phyloP scores from a whole-genome alignment of 2,113 vertebrate species.

The Caranx ignobilis region DNA sequence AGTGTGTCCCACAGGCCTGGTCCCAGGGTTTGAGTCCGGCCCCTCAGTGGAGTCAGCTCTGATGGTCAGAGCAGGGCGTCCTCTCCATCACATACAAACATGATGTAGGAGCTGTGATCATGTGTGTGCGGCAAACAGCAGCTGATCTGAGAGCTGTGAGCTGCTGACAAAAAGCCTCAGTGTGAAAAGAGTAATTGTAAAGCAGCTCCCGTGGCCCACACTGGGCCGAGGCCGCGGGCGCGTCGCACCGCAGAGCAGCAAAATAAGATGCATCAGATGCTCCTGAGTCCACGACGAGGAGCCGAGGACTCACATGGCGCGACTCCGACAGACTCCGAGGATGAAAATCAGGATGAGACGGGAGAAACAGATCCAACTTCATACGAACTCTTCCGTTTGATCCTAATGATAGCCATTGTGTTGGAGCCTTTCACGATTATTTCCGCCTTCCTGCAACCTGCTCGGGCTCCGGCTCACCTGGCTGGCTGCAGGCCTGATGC shows the following conservation, averaged over 20 bases:
- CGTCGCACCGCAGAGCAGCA: neutral
- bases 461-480: conserved; percentile 1
- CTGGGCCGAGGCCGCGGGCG: neutral
- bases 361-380: conserved; percentile 37
- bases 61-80: no score
- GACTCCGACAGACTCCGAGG: conserved; percentile 24
- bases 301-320: conserved; percentile 25
- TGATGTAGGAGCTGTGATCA: no score
- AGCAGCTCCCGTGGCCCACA: neutral
- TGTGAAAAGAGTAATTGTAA: neutral
- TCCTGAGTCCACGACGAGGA: conserved; percentile 41
- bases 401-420: conserved; percentile 58
- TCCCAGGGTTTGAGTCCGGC: no score
- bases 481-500: conserved; percentile 30
- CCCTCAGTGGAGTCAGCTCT: no score
- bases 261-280: conserved; percentile 30
- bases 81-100: no score
- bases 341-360: conserved; percentile 19
- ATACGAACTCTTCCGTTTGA: conserved; percentile 45
- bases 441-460: conserved; percentile 51
- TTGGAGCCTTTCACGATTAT: conserved; percentile 54
- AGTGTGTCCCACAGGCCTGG: no score
- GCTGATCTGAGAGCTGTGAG: neutral
- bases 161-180: neutral
- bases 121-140: no score